Conservation (phyloP, 2,888 invertebrate species). For the Drosophila trichaetosa region DNA sequence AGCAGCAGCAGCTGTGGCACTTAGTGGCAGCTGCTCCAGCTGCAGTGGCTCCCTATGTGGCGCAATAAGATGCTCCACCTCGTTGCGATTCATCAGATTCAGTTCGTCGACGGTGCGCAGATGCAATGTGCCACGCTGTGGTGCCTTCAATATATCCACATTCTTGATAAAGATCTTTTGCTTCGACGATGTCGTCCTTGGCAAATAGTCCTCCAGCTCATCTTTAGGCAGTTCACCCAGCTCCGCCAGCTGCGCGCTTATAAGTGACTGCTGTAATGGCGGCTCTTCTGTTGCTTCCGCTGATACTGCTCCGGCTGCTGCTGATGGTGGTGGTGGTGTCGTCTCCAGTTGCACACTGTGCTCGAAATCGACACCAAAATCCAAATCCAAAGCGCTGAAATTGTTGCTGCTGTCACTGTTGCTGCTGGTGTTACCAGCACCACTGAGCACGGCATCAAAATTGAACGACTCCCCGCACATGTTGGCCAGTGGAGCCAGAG, state of each 20-base stretch:
- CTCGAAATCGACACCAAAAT: slow-evolving; percentile 66
- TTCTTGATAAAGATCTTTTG: slow-evolving; percentile 83
- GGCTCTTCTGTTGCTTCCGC: neutral
- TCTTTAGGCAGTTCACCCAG: slow-evolving; percentile 24
- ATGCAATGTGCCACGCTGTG: slow-evolving; percentile 82
- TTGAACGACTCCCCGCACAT: slow-evolving; percentile 63
- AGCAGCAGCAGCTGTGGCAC: neutral
- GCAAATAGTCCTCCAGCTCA: slow-evolving; percentile 47
- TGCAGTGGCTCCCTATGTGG: slow-evolving; percentile 76
- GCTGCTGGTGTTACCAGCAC: slow-evolving; percentile 29
- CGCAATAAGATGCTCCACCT: slow-evolving; percentile 83
- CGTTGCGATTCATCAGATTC: slow-evolving; percentile 84
- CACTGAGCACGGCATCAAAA: slow-evolving; percentile 62
- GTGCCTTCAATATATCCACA: slow-evolving; percentile 82
- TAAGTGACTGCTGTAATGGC: slow-evolving; percentile 1
- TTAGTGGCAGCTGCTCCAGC: slow-evolving; percentile 48
- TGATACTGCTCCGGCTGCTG: slow-evolving; percentile 29
- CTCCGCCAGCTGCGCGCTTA: slow-evolving; percentile 26
- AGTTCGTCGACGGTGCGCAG: slow-evolving; percentile 84
- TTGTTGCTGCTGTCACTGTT: slow-evolving; percentile 34
- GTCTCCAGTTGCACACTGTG: slow-evolving; percentile 56
- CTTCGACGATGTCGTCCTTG: slow-evolving; percentile 50
- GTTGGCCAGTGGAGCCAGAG: slow-evolving; percentile 50
- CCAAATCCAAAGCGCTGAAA: slow-evolving; percentile 67
- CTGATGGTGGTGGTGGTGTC: slow-evolving; percentile 50